A percentile compares a stretch with the other conserved stretches of the same genome.
Conservation (phyloP, 2,113 vertebrate species). For the Lontra canadensis region DNA sequence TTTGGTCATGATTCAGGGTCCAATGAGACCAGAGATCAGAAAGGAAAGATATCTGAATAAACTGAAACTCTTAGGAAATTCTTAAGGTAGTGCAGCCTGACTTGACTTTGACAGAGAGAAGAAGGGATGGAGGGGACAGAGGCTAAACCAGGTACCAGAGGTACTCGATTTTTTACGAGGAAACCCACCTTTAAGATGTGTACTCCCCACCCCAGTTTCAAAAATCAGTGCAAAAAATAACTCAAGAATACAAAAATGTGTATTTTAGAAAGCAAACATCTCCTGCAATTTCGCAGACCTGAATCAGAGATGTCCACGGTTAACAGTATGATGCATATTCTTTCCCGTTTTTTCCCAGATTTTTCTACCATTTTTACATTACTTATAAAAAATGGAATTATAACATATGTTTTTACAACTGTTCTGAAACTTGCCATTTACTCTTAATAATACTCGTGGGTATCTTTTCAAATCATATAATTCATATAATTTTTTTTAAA, state of each 20-base stretch:
- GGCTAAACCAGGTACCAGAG: background rate
- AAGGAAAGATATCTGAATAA: background rate
- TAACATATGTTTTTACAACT: background rate
- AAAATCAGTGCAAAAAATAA: slow-evolving; percentile 33
- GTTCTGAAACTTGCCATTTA: background rate
- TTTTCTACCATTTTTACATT: background rate
- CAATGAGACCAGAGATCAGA: background rate
- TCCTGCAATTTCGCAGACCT: background rate
- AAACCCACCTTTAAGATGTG: background rate
- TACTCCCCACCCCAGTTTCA: background rate
- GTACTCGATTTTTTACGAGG: background rate
- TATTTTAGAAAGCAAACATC: slow-evolving; percentile 10
- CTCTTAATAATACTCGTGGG: background rate
- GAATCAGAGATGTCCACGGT: background rate
- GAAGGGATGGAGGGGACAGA: background rate
- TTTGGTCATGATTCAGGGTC: background rate
- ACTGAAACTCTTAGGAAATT: background rate
- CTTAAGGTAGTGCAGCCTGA: background rate
- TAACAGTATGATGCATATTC: background rate
- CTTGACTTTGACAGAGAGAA: background rate
- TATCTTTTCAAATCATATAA: slow-evolving; percentile 18
- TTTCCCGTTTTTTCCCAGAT: background rate
- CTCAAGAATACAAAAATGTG: slow-evolving; percentile 7
- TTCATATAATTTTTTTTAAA: no score
- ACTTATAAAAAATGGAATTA: slow-evolving; percentile 12